Evolutionary conservation across 1,140 invertebrate genomes (phyloP), one percentile per base, ranked within the genome.

Genomic region (Penaeus indicus): DNA sequence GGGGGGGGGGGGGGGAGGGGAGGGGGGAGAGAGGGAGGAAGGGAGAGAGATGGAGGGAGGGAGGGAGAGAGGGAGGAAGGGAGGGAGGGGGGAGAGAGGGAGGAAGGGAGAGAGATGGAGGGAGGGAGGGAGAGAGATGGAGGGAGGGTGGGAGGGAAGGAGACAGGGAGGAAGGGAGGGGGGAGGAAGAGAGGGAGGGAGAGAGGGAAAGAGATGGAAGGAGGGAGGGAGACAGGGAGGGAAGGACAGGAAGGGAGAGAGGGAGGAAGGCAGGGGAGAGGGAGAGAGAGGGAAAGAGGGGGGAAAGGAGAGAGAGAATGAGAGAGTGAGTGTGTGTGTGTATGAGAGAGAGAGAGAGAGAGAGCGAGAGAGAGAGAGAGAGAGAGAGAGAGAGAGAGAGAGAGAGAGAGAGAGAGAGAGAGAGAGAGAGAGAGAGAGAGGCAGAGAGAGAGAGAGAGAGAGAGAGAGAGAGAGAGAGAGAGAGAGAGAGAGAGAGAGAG

Each of bases 371-470:
- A 54, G 13, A 18, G 18, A 5, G 11, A 25, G 42, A 19, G 47
- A 42, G 19, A 13, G 13, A 25, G 8, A 77, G 27, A 77, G 3
- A 25, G 27, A n/a, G 27, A n/a, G 27, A 19, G 27, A 27, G 18
- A 19, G n/a, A 19, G 60, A 61, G 78, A 42, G 60, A 47, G 60
- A 47, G 61, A 25, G 32, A 47, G 25, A 47, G 32, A 82, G 60
- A 82, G 19, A 82, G 61, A 82, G 32, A 61, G 60, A 61, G 54
- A 62, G 42, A n/a, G 60, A 60, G 21, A 47, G 80, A 61, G 42
- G 25, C 2, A 32, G 32, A 38, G 60, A 22, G 27, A 77, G 11
- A 77, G 18, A 25, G 27, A n/a, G 27, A n/a, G 27, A 19, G 27
- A 27, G 3, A 19, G n/a, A 19, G 60, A 61, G 47, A 42, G 60